Evolutionary conservation across 2,113 vertebrate genomes (phyloP), one percentile per base, ranked within the genome.

Genomic region (Variabilichromis moorii): DNA sequence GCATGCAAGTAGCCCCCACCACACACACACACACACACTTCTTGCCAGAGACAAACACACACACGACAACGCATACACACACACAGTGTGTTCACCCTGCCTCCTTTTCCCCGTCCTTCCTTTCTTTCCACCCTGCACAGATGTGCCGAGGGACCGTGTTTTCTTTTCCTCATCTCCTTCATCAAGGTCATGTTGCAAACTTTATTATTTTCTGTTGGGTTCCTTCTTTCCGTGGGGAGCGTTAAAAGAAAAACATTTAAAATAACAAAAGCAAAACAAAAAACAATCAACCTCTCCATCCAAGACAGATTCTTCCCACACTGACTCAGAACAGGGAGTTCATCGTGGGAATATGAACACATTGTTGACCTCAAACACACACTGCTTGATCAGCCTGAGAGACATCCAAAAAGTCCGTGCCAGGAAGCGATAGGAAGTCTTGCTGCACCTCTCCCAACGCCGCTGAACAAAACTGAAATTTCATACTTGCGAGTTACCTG

Each of bases 181-280:
- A 86, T 90, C 94, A 93, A 94, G 92, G 91, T 94, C 90, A 89
- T 71, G 76, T 83, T 88, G 90, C 61, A 3, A 89, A 91, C 87
- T 89, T 86, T 81, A 90, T 90, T 90, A 89, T 92, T 90, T 94
- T 89, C 55, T 82, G 78, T 31, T 83, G 83, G 89, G 79, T 55
- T 81, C 80, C 57, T 88, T 84, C 50, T 89, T 88, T 84, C 90
- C 63, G 3, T 19, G 9, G 83, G 88, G 88, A 88, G 47, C 35
- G 61, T 78, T 57, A 40, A 31, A 82, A 86, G 66, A 53, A 28
- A 57, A 76, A 47, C 4, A 55, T 37, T 66, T n/a, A 8, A 66
- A 45, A 37, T 6, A 9, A 55, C 4, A 50, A 59, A 47, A 19
- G 6, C 8, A 8, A 9, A 21, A 21, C 14, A 50, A 26, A 53